Conservation (phyloP, 2,888 invertebrate genomes). For the Phengaris arion region DNA sequence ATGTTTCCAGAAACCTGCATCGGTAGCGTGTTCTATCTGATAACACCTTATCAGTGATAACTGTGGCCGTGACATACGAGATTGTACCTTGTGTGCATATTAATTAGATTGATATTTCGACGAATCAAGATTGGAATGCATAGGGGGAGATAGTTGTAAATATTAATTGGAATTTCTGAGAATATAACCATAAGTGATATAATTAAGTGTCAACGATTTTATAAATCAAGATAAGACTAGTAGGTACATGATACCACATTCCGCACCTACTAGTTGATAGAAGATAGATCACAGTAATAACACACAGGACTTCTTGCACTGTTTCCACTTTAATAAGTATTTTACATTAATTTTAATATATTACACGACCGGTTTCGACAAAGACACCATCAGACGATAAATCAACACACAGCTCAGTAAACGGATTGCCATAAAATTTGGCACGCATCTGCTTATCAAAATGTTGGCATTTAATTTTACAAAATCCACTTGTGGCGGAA, state of each 20-base stretch:
- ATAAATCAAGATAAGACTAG: background rate
- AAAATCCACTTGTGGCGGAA: no score
- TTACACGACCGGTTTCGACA: no score
- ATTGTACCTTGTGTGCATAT: background rate
- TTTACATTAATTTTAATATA: no score
- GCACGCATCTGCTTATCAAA: no score
- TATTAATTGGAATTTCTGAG: constrained; percentile 15
- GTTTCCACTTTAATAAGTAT: no score
- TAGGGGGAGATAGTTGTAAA: constrained; percentile 11
- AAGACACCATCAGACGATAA: background rate
- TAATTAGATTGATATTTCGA: background rate
- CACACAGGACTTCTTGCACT: no score
- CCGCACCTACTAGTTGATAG: background rate
- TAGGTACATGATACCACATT: background rate
- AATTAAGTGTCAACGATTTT: constrained; percentile 8
- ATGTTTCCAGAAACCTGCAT: constrained; percentile 4
- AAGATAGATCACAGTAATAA: no score
- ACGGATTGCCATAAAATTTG: no score
- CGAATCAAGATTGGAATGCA: background rate
- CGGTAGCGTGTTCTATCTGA: constrained; percentile 22
- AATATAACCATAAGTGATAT: constrained; percentile 1
- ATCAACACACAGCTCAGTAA: no score
- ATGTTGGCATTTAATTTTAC: no score
- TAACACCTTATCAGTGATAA: constrained; percentile 2
- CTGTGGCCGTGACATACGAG: background rate